Percentiles rank a stretch among this genome's conserved stretches.
Evolutionary conservation across 2,113 vertebrate species (phyloP).

Genomic region (Cacatua alba): DNA sequence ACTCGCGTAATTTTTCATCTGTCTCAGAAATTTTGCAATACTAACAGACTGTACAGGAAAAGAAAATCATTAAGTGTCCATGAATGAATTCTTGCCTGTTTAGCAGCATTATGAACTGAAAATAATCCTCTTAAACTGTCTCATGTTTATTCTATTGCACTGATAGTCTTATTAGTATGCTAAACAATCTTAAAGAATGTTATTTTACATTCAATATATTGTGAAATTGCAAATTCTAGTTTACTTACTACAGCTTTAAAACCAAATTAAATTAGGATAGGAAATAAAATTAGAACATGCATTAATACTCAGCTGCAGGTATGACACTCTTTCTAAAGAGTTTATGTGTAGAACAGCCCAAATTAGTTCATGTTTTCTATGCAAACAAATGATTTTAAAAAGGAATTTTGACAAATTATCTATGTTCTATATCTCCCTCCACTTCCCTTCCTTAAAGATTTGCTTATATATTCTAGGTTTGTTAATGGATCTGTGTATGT

Average conservation of each 20-base stretch:
- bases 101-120: background rate
- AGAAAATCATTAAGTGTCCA: conserved; percentile 29
- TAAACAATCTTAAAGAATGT: background rate
- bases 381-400: background rate
- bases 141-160: conserved; percentile 9
- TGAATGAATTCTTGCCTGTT: background rate
- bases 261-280: background rate
- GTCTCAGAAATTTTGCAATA: conserved; percentile 19
- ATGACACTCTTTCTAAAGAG: background rate
- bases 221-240: background rate
- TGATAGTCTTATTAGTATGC: background rate
- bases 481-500: background rate
- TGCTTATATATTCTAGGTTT: background rate
- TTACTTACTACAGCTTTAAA: background rate
- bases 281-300: background rate
- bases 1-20: conserved; percentile 8
- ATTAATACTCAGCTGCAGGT: background rate
- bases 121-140: background rate
- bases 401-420: background rate
- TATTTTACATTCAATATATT: conserved; percentile 14
- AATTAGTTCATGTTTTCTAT: background rate
- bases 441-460: background rate
- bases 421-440: fast-evolving
- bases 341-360: background rate
- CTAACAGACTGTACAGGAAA: background rate